phyloP scores from a whole-genome alignment of 2,113 vertebrate genomes.

The Caloenas nicobarica region DNA sequence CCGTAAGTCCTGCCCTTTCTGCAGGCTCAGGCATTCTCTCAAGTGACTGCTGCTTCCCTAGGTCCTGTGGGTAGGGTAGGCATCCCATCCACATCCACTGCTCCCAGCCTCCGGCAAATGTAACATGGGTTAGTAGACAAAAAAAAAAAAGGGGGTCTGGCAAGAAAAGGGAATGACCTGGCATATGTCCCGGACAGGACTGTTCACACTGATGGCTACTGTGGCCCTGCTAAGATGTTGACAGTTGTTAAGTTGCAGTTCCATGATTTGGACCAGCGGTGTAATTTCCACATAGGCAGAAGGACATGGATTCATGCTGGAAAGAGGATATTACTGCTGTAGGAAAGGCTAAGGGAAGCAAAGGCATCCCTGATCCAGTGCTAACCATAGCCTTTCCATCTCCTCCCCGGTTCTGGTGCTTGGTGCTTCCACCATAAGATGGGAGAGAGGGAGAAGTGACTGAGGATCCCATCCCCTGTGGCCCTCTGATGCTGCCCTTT shows the following conservation, averaged over 20 bases:
- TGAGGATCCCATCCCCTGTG: background rate
- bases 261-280: background rate
- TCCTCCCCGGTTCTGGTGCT: background rate
- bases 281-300: background rate
- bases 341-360: background rate
- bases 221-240: background rate
- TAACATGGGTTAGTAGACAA: background rate
- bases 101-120: background rate
- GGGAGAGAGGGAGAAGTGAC: background rate
- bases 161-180: background rate
- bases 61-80: background rate
- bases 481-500: background rate
- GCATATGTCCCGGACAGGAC: background rate
- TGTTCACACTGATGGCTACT: fast-evolving
- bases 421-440: background rate
- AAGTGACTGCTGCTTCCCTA: background rate
- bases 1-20: background rate
- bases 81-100: background rate
- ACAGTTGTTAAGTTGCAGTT: background rate
- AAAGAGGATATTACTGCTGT: background rate
- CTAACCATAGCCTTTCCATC: background rate
- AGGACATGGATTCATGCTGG: background rate
- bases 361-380: background rate
- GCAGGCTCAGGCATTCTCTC: background rate
- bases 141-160: background rate